Conservation (phyloP, 2,797 vertebrate genomes). For the Bovichtus diacanthus region DNA sequence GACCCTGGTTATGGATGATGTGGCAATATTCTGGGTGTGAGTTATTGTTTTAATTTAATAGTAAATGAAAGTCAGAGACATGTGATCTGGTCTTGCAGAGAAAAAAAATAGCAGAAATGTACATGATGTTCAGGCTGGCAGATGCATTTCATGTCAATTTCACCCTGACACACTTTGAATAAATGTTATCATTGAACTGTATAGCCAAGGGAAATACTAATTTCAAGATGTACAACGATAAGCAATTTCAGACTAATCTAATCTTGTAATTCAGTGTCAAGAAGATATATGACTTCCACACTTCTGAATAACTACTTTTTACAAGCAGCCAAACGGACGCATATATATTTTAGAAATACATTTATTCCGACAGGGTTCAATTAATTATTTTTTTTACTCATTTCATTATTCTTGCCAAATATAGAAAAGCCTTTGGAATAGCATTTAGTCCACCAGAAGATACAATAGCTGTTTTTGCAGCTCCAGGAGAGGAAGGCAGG, state of each 20-base stretch:
- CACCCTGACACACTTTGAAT: neutral
- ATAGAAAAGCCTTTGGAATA: neutral
- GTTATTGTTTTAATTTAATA: neutral
- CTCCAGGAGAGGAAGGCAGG: neutral
- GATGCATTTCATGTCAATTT: neutral
- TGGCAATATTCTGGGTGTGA: neutral
- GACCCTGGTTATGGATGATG: neutral
- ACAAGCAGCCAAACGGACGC: neutral
- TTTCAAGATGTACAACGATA: no score
- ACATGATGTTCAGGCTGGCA: neutral
- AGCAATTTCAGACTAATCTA: fast-evolving
- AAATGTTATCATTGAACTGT: neutral
- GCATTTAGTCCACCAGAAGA: neutral
- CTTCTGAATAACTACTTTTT: no score
- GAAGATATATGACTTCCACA: no score
- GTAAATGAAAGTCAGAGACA: no score
- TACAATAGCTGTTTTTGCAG: neutral
- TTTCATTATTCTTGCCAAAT: neutral
- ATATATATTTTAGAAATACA: no score
- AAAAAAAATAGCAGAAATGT: neutral
- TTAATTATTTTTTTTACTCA: neutral
- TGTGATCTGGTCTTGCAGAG: neutral
- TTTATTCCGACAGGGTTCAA: no score
- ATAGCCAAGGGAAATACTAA: fast-evolving
- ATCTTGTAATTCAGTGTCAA: neutral